These are phyloP conservation scores for Anguilla rostrata DNA, from an alignment of 2,113 vertebrate species.

Conservation along the genomic window DNA sequence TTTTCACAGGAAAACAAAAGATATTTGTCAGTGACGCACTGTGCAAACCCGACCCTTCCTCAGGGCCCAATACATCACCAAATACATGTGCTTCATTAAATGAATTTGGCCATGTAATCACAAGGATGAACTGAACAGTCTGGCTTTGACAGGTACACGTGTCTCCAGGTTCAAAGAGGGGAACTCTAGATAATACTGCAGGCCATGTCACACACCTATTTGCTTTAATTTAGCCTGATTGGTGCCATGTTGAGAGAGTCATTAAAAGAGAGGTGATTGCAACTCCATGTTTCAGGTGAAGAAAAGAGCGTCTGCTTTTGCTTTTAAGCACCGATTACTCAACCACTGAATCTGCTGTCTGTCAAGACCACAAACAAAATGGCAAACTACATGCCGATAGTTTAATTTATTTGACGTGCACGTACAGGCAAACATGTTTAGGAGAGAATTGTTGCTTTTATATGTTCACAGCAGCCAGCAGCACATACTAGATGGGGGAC, in stretches of 20 bases:
- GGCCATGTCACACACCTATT: background rate
- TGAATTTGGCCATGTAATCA: background rate
- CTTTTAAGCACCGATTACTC: background rate
- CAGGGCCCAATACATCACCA: constrained; percentile 17
- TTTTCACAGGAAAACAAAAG: constrained; percentile 29
- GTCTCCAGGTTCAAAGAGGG: background rate
- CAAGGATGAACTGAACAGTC: background rate
- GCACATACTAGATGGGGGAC: background rate
- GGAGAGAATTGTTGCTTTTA: background rate
- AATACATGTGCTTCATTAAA: constrained; percentile 6
- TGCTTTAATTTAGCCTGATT: constrained; percentile 4
- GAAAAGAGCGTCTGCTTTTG: background rate
- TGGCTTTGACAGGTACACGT: background rate
- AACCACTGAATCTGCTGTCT: background rate
- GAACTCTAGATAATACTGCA: background rate
- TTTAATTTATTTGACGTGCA: background rate
- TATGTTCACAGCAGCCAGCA: background rate
- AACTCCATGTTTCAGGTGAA: background rate
- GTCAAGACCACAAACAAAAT: background rate
- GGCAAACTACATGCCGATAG: background rate
- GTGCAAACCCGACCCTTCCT: constrained; percentile 14
- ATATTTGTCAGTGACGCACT: constrained; percentile 17
- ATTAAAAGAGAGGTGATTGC: background rate
- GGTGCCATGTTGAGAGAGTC: background rate
- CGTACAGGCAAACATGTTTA: background rate